phyloP scores from a whole-genome alignment of 2,113 vertebrate genomes.

The Microcebus murinus region DNA sequence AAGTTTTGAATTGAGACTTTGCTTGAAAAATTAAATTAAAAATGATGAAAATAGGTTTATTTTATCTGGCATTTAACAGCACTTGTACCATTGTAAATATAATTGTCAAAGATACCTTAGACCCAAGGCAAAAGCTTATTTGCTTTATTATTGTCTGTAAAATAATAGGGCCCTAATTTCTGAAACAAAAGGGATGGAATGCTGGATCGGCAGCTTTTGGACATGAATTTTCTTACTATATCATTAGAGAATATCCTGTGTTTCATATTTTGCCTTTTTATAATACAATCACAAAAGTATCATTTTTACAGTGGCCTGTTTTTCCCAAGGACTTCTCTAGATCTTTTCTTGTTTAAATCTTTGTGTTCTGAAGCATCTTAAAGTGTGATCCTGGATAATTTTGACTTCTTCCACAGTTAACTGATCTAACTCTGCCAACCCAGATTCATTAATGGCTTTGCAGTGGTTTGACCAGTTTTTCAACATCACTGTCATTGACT shows the following conservation, averaged over 20 bases:
- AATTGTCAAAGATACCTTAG: not conserved
- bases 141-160: not conserved
- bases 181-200: not conserved
- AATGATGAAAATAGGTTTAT: not conserved
- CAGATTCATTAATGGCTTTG: not conserved
- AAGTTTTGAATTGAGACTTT: slow-evolving; percentile 34
- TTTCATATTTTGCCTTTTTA: not conserved
- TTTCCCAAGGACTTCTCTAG: not conserved
- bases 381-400: not conserved
- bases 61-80: not conserved
- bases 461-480: not conserved
- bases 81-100: not conserved
- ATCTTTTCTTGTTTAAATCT: not conserved
- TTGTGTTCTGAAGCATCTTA: not conserved
- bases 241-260: not conserved
- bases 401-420: not conserved
- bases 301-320: not conserved
- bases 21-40: slow-evolving; percentile 41
- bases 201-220: not conserved
- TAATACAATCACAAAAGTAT: not conserved
- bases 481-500: not conserved
- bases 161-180: not conserved
- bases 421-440: not conserved
- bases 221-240: not conserved
- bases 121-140: not conserved